phyloP scores from a whole-genome alignment of 1,140 invertebrate genomes.

The Hormaphis cornu region DNA sequence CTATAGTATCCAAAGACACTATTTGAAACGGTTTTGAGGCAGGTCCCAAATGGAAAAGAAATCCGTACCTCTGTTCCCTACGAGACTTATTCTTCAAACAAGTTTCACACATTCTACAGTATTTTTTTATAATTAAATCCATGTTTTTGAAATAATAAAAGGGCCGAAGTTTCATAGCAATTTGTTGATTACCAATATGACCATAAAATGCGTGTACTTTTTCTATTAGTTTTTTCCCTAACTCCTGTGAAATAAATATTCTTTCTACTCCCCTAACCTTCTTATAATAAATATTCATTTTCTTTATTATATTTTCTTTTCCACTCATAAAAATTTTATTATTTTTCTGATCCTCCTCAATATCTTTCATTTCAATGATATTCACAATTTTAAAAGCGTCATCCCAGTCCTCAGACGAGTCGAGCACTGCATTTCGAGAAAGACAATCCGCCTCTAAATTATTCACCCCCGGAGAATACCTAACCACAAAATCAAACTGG shows the following conservation, averaged over 20 bases:
- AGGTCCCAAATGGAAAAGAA: conserved; percentile 37
- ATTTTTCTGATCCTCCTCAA: not conserved
- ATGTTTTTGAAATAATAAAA: conserved; percentile 32
- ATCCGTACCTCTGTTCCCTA: conserved; percentile 27
- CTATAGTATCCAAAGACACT: conserved; percentile 41
- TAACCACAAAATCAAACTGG: conserved; percentile 39
- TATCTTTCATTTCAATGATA: not conserved
- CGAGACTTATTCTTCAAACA: conserved; percentile 36
- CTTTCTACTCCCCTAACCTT: not conserved
- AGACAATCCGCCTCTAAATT: conserved; percentile 34
- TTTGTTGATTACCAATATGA: conserved; percentile 20
- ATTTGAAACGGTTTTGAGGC: conserved; percentile 40
- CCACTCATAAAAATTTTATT: not conserved
- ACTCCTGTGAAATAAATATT: not conserved
- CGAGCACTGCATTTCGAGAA: conserved; percentile 17
- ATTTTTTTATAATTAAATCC: not conserved
- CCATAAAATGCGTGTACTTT: not conserved
- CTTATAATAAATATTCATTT: not conserved
- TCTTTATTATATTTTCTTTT: not conserved
- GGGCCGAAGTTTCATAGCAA: conserved; percentile 25
- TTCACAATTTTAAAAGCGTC: conserved; percentile 11
- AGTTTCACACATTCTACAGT: conserved; percentile 26
- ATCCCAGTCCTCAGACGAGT: not conserved
- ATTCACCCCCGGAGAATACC: conserved; percentile 35
- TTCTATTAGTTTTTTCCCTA: not conserved